Base-by-base conservation (phyloP, 2,797 vertebrate genomes). In the Anguilla pacifica region DNA sequence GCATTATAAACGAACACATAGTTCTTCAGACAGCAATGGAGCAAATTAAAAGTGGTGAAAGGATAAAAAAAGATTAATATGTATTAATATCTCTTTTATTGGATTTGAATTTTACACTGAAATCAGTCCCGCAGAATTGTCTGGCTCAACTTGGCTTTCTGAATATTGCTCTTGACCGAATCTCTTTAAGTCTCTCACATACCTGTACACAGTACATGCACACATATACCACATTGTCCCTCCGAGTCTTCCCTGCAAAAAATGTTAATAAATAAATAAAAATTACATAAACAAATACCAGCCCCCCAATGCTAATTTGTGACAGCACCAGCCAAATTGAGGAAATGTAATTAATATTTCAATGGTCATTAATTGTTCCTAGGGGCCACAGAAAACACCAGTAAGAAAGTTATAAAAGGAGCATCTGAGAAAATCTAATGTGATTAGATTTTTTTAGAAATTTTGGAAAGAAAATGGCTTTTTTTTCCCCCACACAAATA, bases 331-430 rank as follows among this genome's bases (percentile, higher is more conserved):
- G 94, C 93, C 94, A 92, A 95, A 94, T 92, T 91, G 92, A 92
- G 93, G 92, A 93, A 91, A 96, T 95, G 95, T 72, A 93, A 93
- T 96, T 94, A 96, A 94, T 93, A 92, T 90, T 94, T 92, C 92
- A 93, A 88, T 92, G 94, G 92, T 94, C 94, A 94, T 96, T 95
- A 94, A 92, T 88, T 91, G 92, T 92, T 89, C 92, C 90, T 86
- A 89, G 89, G 91, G 91, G 92, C 91, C 89, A 89, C 89, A 72
- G 53, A 90, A 91, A 90, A 91, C 90, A 86, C 59, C 89, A 89
- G 87, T 89, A 88, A 89, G 85, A 87, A 49, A 90, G 90, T 92
- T 94, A 94, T 89, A 91, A 93, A 95, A 94, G 93, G 91, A 77
- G 88, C 92, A 94, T 88, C 74, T 89, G 92, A 92, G 93, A 92